These are phyloP conservation scores for Cecidostiba fungosa DNA, from an alignment of 2,888 invertebrate genomes.

Conservation along the genomic window DNA sequence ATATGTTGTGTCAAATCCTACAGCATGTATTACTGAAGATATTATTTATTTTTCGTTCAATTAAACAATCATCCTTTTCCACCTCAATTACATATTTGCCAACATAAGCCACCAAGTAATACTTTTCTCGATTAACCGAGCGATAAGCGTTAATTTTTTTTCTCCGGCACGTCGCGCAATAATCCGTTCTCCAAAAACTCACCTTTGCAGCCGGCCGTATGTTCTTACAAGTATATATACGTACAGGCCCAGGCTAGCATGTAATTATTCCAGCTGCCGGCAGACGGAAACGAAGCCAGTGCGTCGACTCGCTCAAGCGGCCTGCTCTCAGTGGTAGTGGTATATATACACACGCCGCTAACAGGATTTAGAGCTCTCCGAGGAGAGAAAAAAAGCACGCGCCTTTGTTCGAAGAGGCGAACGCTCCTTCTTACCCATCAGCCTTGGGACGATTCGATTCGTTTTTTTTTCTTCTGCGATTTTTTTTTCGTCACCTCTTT, in stretches of 20 bases:
- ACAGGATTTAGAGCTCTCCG: constrained; percentile 15
- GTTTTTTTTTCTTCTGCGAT: not conserved
- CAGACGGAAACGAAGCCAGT: constrained; percentile 48
- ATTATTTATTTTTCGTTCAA: too few species aligned
- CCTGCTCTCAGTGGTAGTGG: not conserved
- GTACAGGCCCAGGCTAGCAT: constrained; percentile 22
- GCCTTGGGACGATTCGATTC: constrained; percentile 23
- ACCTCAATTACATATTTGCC: too few species aligned
- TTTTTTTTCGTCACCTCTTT: constrained; percentile 1
- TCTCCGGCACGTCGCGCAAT: not conserved
- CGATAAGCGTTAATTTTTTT: constrained; percentile 5
- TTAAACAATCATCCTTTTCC: too few species aligned
- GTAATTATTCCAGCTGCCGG: constrained; percentile 54
- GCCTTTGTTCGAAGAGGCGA: constrained; percentile 39
- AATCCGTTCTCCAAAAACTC: not conserved
- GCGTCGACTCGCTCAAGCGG: constrained; percentile 9
- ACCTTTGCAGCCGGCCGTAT: not conserved
- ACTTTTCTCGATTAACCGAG: constrained; percentile 23
- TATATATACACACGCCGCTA: not conserved
- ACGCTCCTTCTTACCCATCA: constrained; percentile 4
- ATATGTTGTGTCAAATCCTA: too few species aligned
- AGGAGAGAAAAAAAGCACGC: constrained; percentile 7
- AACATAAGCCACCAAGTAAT: too few species aligned
- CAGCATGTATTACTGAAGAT: too few species aligned
- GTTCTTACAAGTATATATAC: not conserved